Base-by-base conservation (phyloP, 2,797 vertebrate genomes). In the Rousettus madagascariensis region DNA sequence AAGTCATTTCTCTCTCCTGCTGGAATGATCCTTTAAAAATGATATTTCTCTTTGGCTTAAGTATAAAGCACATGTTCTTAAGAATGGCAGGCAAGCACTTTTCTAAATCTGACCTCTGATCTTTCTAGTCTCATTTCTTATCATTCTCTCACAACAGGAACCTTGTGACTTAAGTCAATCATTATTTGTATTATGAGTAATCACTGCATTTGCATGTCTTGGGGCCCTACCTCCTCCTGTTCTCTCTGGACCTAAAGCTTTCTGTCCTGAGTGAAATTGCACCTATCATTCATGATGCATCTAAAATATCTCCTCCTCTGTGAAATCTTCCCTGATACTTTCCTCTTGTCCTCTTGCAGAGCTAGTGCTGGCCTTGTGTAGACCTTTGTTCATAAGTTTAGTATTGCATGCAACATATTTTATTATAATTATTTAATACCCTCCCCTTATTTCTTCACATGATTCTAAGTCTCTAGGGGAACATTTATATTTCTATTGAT, bases 1-100 rank as follows among this genome's bases (percentile, higher is more conserved):
- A 85, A 94, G 8, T 19, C 41, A 10, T 77, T 84, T 36, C 24
- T 93, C 13, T 79, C 53, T 78, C 28, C 20, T 51, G 22, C 28
- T 69, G 5, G 16, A 82, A 6, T 79, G n/a, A 43, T 88, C 19
- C 55, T 65, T 88, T 91, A 63, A 68, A 59, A 38, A 51, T 61
- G 92, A 7, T 7, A 61, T 69, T 86, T 92, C 51, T 90, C 13
- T 38, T 93, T 90, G 63, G 13, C 8, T 90, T 86, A 74, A 94
- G 28, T 28, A 49, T 17, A 78, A 65, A 90, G 12, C 33, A 61
- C 38, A 61, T 16, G 22, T 55, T 92, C 16, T 46, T 74, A 79
- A 72, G 46, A 90, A 41, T 72, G 57, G 3, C 49, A 80, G 16
- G 6, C 28, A 55, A 78, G 2, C 2, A 24, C 30, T 89, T 86